Evolutionary conservation across 2,888 invertebrate species (phyloP), one percentile per base, ranked within the genome.

Genomic region (Melieria picta): DNA sequence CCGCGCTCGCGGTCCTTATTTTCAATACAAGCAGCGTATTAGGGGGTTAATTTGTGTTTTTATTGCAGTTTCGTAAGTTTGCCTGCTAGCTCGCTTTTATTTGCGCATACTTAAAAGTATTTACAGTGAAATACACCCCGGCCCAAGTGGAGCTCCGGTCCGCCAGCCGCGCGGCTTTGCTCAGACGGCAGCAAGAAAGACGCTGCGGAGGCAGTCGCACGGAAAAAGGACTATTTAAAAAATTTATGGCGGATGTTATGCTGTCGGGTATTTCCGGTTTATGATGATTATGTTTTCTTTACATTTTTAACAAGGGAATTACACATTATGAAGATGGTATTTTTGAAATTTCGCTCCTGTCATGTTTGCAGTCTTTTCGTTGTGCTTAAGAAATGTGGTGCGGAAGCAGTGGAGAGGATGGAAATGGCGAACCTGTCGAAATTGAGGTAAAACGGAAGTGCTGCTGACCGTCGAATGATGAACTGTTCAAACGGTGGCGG

Each of bases 241-340:
- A 81, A 81, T 81, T 81, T 81, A 81, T 81, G 79, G 79, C 80
- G 81, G 81, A 80, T 80, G 80, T 80, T 81, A 81, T 79, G 81
- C 81, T 80, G 80, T 81, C 79, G 81, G 81, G 79, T 80, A 81
- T 81, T 81, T 81, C 81, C 81, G 81, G 81, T 81, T 81, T 81
- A 81, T 81, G 81, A 81, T 81, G 81, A 81, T 81, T 81, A 81
- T 81, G 80, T 80, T 72, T 69, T 69, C 69, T 65, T 64, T 65
- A 56, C 61, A 65, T 65, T 65, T 42, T 52, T 64, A 68, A 68
- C 64, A 72, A 64, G 64, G 55, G 47, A 63, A 71, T 71, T 71
- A 68, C 68, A 61, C 45, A 57, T 62, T 68, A 52, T 68, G 61
- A 68, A 68, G 68, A 55, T 47, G 68, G 43, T 52, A 48, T 57